Conservation (phyloP, 2,888 invertebrate genomes). For the Serripes groenlandicus region DNA sequence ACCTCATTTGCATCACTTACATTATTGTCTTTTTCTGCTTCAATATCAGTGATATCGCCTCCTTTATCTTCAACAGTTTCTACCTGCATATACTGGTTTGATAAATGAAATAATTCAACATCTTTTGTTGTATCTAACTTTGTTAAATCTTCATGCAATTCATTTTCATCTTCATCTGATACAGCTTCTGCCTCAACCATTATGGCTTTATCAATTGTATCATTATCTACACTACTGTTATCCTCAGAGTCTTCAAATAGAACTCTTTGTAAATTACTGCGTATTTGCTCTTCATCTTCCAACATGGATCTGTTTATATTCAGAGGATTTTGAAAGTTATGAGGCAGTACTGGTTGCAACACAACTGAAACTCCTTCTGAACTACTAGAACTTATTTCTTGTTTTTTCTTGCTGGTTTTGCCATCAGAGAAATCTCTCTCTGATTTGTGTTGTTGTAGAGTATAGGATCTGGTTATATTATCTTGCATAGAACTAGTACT, state of each 20-base stretch:
- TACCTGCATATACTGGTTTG: background rate
- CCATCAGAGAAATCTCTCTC: constrained; percentile 2
- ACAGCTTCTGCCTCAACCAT: background rate
- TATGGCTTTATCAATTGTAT: background rate
- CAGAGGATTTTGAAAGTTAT: constrained; percentile 44
- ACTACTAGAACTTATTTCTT: background rate
- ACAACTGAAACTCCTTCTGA: constrained; percentile 35
- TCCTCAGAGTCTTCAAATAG: constrained; percentile 50
- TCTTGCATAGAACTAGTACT: constrained; percentile 62
- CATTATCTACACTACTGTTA: constrained; percentile 10
- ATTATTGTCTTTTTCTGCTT: constrained; percentile 21
- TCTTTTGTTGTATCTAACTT: background rate
- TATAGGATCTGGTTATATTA: constrained; percentile 63
- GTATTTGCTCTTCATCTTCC: constrained; percentile 53
- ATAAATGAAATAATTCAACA: background rate
- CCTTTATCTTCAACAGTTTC: constrained; percentile 23
- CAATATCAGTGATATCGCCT: constrained; percentile 2
- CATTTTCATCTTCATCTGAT: background rate
- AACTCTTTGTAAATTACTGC: constrained; percentile 59
- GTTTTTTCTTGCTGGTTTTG: background rate
- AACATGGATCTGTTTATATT: constrained; percentile 59
- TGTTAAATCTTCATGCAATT: background rate
- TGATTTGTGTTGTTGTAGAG: constrained; percentile 43
- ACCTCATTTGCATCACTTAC: background rate
- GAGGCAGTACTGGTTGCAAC: constrained; percentile 54